Evolutionary conservation across 2,113 vertebrate species (phyloP).

Genomic region (Saimiri boliviensis): DNA sequence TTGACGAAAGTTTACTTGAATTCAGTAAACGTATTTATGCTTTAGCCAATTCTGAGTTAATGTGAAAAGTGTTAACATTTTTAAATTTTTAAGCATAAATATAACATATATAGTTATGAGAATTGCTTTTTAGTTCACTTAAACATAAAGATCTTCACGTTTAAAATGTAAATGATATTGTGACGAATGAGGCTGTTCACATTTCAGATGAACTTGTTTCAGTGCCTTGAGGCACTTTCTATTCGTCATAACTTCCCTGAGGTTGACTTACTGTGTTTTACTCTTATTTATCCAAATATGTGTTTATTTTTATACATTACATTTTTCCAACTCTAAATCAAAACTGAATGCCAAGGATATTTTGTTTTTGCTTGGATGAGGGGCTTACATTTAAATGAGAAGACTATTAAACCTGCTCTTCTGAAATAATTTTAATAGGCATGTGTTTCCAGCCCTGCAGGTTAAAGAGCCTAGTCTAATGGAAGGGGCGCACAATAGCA

Average conservation of each 20-base stretch:
- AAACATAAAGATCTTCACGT: not conserved
- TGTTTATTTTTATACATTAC: not conserved
- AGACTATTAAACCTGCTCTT: not conserved
- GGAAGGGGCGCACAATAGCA: not conserved
- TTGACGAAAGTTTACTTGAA: slow-evolving; percentile 54
- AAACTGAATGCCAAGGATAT: not conserved
- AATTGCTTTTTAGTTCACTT: slow-evolving; percentile 39
- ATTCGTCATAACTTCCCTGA: not conserved
- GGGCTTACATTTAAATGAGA: slow-evolving; percentile 38
- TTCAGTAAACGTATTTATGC: not conserved
- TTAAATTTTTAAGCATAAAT: not conserved
- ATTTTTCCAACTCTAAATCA: not conserved
- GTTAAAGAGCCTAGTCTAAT: not conserved
- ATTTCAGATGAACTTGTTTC: not conserved
- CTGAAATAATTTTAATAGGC: not conserved
- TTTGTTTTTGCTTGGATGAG: not conserved
- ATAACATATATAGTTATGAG: not conserved
- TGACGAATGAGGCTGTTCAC: not conserved
- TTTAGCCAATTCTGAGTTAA: slow-evolving; percentile 45
- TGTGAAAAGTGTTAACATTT: not conserved
- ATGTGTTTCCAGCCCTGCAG: not conserved
- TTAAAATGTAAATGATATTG: slow-evolving; percentile 30
- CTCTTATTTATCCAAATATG: not conserved
- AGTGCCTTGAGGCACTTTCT: not conserved
- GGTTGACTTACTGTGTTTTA: not conserved